phyloP scores from a whole-genome alignment of 1,140 invertebrate species.

The Rhynchophorus ferrugineus region DNA sequence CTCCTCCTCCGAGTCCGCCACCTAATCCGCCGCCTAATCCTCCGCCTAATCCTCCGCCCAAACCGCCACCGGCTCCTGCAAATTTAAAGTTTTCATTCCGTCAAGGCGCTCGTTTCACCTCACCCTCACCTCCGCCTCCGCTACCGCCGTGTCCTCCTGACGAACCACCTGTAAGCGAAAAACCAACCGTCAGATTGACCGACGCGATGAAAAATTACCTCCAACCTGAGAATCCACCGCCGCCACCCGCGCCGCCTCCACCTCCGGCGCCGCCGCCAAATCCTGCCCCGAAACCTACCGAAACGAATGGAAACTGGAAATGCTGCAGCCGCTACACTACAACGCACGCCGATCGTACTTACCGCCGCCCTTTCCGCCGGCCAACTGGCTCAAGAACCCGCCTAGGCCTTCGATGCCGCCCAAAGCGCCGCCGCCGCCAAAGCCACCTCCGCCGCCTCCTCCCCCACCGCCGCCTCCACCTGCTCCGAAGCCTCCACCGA shows the following conservation, averaged over 20 bases:
- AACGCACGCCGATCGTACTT: too few species aligned
- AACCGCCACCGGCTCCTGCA: too few species aligned
- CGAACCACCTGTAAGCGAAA: too few species aligned
- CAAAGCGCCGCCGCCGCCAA: background rate
- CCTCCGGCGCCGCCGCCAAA: too few species aligned
- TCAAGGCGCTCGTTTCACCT: too few species aligned
- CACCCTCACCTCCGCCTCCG: background rate
- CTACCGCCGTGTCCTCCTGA: background rate
- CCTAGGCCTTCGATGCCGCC: slow-evolving; percentile 1
- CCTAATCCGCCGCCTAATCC: slow-evolving; percentile 4
- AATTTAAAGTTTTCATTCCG: too few species aligned
- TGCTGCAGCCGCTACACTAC: too few species aligned
- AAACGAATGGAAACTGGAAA: too few species aligned
- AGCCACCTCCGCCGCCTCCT: background rate
- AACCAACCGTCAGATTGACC: too few species aligned
- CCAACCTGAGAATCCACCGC: too few species aligned
- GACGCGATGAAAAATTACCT: too few species aligned
- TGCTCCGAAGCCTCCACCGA: background rate
- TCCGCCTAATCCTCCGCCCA: background rate
- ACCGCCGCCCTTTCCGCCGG: too few species aligned
- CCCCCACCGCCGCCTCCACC: background rate
- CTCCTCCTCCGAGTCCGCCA: slow-evolving; percentile 8
- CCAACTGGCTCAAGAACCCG: background rate
- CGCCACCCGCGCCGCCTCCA: slow-evolving; percentile 4
- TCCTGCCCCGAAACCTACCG: slow-evolving; percentile 2